phyloP scores from a whole-genome alignment of 1,140 invertebrate genomes.

The Carcinoscorpius rotundicauda region DNA sequence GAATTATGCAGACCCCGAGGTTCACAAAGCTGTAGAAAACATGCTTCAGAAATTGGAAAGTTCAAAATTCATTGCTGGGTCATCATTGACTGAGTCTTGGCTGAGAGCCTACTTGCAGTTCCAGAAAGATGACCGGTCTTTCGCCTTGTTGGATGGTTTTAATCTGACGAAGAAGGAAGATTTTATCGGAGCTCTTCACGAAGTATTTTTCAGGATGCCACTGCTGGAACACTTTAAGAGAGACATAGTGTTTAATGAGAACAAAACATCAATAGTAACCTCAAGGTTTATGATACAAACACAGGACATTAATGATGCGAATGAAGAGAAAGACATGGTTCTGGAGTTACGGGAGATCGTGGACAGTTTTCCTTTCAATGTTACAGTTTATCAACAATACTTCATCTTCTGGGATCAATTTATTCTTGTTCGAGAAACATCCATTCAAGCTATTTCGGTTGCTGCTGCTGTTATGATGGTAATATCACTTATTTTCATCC shows the following conservation, averaged over 20 bases:
- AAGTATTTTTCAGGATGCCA: slow-evolving; percentile 39
- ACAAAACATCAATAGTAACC: slow-evolving; percentile 56
- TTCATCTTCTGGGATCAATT: slow-evolving; percentile 92
- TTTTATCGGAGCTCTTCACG: slow-evolving; percentile 62
- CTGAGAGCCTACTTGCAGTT: slow-evolving; percentile 68
- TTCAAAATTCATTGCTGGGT: slow-evolving; percentile 54
- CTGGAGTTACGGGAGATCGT: slow-evolving; percentile 61
- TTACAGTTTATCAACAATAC: slow-evolving; percentile 82
- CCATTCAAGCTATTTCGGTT: slow-evolving; percentile 79
- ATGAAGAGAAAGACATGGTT: slow-evolving; percentile 81
- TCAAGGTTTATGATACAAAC: slow-evolving; percentile 78
- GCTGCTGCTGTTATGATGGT: slow-evolving; percentile 88
- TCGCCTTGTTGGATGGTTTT: slow-evolving; percentile 43
- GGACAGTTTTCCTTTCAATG: slow-evolving; percentile 58
- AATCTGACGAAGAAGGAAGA: slow-evolving; percentile 55
- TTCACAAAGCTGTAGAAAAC: slow-evolving; percentile 64
- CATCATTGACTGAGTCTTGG: slow-evolving; percentile 82
- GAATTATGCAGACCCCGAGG: slow-evolving; percentile 65
- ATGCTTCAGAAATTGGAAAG: slow-evolving; percentile 67
- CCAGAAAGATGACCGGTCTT: slow-evolving; percentile 55
- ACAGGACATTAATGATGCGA: slow-evolving; percentile 74
- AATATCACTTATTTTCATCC: slow-evolving; percentile 90
- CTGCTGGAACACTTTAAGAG: slow-evolving; percentile 51
- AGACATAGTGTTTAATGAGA: slow-evolving; percentile 70
- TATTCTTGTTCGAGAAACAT: slow-evolving; percentile 76